Percentiles rank a stretch among this genome's conserved stretches.
These are phyloP conservation scores for Aphyosemion australe DNA, from an alignment of 2,113 vertebrate species.

Conservation along the genomic window DNA sequence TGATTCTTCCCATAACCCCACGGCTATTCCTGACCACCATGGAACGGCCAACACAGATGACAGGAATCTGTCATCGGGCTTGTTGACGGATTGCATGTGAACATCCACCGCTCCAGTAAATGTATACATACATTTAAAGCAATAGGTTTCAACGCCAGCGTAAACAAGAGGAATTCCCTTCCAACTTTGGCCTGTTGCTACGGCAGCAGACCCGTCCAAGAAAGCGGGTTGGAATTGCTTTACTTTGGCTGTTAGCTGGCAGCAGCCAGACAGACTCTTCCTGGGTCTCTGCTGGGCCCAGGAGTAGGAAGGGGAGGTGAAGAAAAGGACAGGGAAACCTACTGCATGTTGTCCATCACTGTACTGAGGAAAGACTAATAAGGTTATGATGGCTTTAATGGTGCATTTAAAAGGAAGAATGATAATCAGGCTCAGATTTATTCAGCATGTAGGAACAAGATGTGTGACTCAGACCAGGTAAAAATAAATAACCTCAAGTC, in stretches of 20 bases:
- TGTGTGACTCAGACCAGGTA: too few relatives aligned
- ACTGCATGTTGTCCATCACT: slow-evolving; percentile 3
- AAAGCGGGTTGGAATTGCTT: slow-evolving; percentile 45
- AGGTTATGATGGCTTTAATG: neutral
- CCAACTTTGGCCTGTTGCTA: slow-evolving; percentile 33
- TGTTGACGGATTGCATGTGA: slow-evolving; percentile 25
- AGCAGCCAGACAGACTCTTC: slow-evolving; percentile 46
- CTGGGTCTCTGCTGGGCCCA: slow-evolving; percentile 44
- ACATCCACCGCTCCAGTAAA: slow-evolving; percentile 13
- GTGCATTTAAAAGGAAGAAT: too few relatives aligned
- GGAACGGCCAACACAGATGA: slow-evolving; percentile 48
- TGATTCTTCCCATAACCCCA: slow-evolving; percentile 45
- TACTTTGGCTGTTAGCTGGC: slow-evolving; percentile 64
- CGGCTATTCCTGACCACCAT: slow-evolving; percentile 55
- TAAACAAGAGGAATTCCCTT: slow-evolving; percentile 44
- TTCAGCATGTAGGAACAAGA: too few relatives aligned
- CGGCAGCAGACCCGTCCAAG: slow-evolving; percentile 52
- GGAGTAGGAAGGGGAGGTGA: neutral
- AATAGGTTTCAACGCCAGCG: slow-evolving; percentile 6
- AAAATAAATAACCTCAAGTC: too few relatives aligned
- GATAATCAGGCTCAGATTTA: too few relatives aligned
- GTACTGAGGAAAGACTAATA: neutral
- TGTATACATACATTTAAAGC: slow-evolving; percentile 4
- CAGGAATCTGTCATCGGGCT: slow-evolving; percentile 35
- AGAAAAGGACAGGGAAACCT: neutral